phyloP scores from a whole-genome alignment of 37 sponge, comb jelly and placozoan species.

The Geodia barretti region DNA sequence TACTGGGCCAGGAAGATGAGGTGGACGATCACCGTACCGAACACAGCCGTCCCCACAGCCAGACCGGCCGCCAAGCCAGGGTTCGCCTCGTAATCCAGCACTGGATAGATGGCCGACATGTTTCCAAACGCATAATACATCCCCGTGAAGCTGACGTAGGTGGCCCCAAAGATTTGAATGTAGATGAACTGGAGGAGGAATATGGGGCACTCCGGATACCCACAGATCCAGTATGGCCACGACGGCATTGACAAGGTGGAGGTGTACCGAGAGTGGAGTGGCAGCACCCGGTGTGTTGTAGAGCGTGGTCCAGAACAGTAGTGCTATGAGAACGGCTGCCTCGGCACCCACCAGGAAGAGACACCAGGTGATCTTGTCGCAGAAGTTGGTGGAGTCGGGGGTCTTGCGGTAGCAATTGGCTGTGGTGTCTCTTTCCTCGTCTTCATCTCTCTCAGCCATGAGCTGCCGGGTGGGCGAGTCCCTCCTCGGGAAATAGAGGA shows the following conservation, averaged over 20 bases:
- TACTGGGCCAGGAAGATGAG: slow-evolving; percentile 5
- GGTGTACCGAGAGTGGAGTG: slow-evolving; percentile 2
- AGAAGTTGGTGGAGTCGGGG: slow-evolving; percentile 18
- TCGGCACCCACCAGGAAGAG: slow-evolving; percentile 7
- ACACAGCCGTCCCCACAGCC: slow-evolving; percentile 2
- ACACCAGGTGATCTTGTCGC: slow-evolving; percentile 24
- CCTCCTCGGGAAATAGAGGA: neutral
- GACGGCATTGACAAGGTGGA: slow-evolving; percentile 54
- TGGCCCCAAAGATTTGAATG: slow-evolving; percentile 5
- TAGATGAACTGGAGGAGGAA: slow-evolving; percentile 50
- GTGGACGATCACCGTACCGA: slow-evolving; percentile 57
- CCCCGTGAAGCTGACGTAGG: slow-evolving; percentile 53
- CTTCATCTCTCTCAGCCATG: too few species aligned
- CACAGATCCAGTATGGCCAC: slow-evolving; percentile 55
- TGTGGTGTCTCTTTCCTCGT: too few species aligned
- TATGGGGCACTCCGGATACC: slow-evolving; percentile 30
- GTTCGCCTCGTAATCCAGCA: slow-evolving; percentile 51
- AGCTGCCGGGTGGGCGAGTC: neutral
- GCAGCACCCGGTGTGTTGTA: neutral
- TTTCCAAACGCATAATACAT: slow-evolving; percentile 62
- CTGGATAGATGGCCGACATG: slow-evolving; percentile 56
- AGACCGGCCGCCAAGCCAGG: slow-evolving; percentile 41
- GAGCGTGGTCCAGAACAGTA: slow-evolving; percentile 33
- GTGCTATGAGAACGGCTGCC: slow-evolving; percentile 3
- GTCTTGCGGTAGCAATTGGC: neutral